Base-by-base conservation (phyloP, 2,888 invertebrate genomes). In the Sphaerophoria rueppellii region DNA sequence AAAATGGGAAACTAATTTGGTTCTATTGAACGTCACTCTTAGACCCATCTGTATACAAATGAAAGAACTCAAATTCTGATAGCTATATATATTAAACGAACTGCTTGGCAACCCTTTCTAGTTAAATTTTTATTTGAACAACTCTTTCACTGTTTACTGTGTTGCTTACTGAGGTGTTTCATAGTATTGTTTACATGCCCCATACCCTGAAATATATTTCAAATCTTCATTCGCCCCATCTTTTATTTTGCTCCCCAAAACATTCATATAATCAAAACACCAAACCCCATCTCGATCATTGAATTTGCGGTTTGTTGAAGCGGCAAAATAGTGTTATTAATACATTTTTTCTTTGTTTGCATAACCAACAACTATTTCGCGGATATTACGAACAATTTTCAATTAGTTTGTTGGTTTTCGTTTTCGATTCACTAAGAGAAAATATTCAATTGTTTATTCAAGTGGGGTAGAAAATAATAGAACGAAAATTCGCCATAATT, bases 391-490 rank as follows among this genome's bases (percentile, higher is more conserved):
- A 52, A 37, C 67, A 40, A 54, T 32, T 67, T 40, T 52, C 54
- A 67, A 54, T 67, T 67, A 54, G 32, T 67, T 67, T 67, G 67
- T 24, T 52, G 6, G 24, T 54, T 67, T 54, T 40, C 24, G 24
- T 4, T 63, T 40, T 67, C 43, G 67, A 67, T n/a, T 67, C 52
- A 67, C 2, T 37, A 65, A 67, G 50, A 65, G 65, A 65, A 67
- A 0, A 5, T 32, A 35, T 50, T 40, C 24, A 5, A 12, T 46
- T 61, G 11, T 65, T 65, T 65, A 12, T 65, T 65, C 65, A 71
- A 67, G 54, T 79, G 79, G 71, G 74, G 52, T 57, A 57, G 43
- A 24, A 52, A 4, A 65, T 40, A 32, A 4, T 37, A 40, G 6
- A 54, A 37, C 7, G 4, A 43, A 11, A 40, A 61, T 63, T 58